A percentile compares a stretch with the other conserved stretches of the same genome.
Conservation (phyloP, 2,888 invertebrate species). For the Onthophagus sagittarius region DNA sequence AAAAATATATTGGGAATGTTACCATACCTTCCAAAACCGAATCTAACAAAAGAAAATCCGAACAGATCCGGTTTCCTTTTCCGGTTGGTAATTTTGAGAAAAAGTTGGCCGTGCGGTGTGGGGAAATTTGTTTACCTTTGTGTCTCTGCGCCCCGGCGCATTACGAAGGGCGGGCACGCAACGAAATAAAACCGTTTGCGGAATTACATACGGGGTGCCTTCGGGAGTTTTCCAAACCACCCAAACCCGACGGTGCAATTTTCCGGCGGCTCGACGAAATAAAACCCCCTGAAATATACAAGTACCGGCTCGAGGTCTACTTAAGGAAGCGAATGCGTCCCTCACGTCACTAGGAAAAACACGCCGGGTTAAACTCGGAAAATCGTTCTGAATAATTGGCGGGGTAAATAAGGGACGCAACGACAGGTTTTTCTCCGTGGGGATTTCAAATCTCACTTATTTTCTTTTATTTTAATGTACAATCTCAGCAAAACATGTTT, state of each 20-base stretch:
- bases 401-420: neutral
- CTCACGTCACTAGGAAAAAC: neutral
- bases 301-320: neutral
- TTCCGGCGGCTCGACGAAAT: neutral
- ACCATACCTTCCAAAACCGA: neutral
- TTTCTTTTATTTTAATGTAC: neutral
- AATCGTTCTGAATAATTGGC: slow-evolving; percentile 8
- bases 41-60: neutral
- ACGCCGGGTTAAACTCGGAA: slow-evolving; percentile 3
- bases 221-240: neutral
- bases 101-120: neutral
- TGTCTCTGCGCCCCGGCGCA: neutral
- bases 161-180: neutral
- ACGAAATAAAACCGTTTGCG: slow-evolving; percentile 4
- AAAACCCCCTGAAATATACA: slow-evolving; percentile 6
- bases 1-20: neutral
- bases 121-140: neutral
- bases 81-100: neutral
- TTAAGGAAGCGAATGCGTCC: neutral
- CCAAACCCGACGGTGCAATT: slow-evolving; percentile 2
- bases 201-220: slow-evolving; percentile 1
- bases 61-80: neutral
- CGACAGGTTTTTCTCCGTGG: neutral
- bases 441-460: neutral
- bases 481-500: neutral